Evolutionary conservation across 2,113 vertebrate genomes (phyloP).

Genomic region (Aplodontia rufa): DNA sequence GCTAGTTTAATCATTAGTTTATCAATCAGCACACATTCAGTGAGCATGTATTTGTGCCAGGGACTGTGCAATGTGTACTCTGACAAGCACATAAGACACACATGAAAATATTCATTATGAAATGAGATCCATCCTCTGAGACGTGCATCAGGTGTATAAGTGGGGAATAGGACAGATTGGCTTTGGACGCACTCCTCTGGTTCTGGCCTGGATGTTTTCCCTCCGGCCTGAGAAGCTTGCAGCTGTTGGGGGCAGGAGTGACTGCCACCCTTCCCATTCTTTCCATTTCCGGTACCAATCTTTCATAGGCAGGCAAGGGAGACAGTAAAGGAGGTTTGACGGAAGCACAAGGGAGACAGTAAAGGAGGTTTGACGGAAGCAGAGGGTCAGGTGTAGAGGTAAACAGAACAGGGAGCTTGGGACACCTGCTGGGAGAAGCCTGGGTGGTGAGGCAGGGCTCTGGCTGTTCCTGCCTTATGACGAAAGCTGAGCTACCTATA

Average conservation of each 20-base stretch:
- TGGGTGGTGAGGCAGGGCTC: rapidly evolving
- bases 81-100: neutral
- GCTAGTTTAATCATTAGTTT: neutral
- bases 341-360: neutral
- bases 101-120: neutral
- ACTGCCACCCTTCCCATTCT: rapidly evolving
- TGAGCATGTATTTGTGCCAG: neutral
- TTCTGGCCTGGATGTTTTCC: neutral
- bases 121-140: neutral
- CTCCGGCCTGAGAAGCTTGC: rapidly evolving
- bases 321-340: neutral
- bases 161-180: neutral
- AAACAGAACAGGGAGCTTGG: neutral
- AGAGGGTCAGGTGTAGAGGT: neutral
- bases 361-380: neutral
- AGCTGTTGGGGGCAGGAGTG: neutral
- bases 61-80: neutral
- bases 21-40: neutral
- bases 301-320: neutral
- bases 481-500: neutral
- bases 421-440: no score
- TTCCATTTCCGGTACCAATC: neutral
- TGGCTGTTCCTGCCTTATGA: neutral
- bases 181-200: neutral
- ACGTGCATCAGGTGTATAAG: neutral